Conservation (phyloP, 2,113 vertebrate genomes). For the Nyctibius bracteatus region DNA sequence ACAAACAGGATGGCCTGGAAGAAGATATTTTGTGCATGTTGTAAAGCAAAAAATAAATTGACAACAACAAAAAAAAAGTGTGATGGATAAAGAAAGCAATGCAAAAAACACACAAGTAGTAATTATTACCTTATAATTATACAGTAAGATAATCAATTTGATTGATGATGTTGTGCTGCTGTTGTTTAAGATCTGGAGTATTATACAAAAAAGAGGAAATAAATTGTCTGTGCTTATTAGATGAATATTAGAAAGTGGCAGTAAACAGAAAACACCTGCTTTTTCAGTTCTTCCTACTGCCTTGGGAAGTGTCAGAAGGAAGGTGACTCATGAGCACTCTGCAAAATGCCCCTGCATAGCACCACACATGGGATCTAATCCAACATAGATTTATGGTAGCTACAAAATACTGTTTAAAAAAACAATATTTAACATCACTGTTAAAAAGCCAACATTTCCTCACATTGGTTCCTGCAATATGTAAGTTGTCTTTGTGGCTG, state of each 20-base stretch:
- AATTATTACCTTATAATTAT: background rate
- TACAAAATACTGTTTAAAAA: background rate
- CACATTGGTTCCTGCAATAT: background rate
- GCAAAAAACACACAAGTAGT: background rate
- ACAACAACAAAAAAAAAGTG: fast-evolving
- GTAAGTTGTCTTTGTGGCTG: background rate
- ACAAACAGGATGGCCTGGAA: background rate
- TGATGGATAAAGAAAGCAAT: background rate
- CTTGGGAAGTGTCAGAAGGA: background rate
- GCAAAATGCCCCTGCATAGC: fast-evolving
- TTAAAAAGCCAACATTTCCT: background rate
- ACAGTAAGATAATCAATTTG: background rate
- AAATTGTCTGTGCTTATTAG: background rate
- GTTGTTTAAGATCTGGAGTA: background rate
- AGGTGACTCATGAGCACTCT: background rate
- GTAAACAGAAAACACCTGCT: background rate
- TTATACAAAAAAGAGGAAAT: background rate
- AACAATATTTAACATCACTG: background rate
- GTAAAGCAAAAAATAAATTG: background rate
- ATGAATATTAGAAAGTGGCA: background rate
- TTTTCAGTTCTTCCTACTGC: background rate
- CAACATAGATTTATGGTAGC: background rate
- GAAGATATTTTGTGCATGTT: background rate
- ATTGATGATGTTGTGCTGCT: background rate
- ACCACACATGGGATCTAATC: background rate